Evolutionary conservation across 1,140 invertebrate species (phyloP), one percentile per base, ranked within the genome.

Genomic region (Drosophila neocordata): DNA sequence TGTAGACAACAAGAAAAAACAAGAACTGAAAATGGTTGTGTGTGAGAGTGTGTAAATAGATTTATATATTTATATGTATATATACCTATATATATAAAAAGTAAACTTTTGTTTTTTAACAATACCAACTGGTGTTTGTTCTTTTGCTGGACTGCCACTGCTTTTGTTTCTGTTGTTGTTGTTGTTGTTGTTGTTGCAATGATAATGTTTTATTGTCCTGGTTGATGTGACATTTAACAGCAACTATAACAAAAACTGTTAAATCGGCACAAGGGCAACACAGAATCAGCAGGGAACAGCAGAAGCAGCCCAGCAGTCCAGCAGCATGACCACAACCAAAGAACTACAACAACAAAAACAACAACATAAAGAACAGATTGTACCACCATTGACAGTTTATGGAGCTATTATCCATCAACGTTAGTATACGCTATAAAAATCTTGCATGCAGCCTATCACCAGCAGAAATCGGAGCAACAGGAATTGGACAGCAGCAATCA

Each of bases 301-400:
- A 35, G n/a, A 7, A 55, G 48, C 27, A 64, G 18, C 24, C 11
- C 27, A 66, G 8, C 37, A 37, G 1, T 9, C n/a, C 13, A 27
- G 13, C 53, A 70, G 52, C 9, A 38, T 12, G 3, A 58, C n/a
- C 38, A 27, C 15, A 60, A 71, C 31, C 20, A 38, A 38, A 11
- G 56, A 35, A 9, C 41, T 56, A 13, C 51, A 44, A 52, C 12
- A 66, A 57, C 15, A 22, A 7, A 31, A 24, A 1, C 64, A 67
- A 34, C 58, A 37, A 53, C 37, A 67, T 58, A 72, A 71, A 77
- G 38, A 55, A 44, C 20, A 69, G 65, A 73, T 66, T 73, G 44
- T 58, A 58, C 35, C 64, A 66, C 24, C 58, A 77, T 24, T 57
- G 53, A 53, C 65, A 79, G 57, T 79, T 76, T 51, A 79, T 77